These are phyloP conservation scores for Agrilus biguttatus DNA, from an alignment of 2,888 invertebrate genomes.

Conservation along the genomic window DNA sequence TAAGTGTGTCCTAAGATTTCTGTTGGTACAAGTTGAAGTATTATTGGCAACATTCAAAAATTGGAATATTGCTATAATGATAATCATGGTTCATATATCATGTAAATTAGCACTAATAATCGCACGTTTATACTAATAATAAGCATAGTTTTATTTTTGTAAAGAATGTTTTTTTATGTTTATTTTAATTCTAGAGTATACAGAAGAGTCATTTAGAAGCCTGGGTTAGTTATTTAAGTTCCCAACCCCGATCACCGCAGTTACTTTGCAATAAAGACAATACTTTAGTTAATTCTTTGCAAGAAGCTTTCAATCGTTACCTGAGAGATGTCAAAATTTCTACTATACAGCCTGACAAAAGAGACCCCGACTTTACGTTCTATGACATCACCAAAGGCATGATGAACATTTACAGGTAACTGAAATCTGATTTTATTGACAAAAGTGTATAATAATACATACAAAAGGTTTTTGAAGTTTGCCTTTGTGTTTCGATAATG, in stretches of 20 bases:
- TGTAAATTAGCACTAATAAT: no score
- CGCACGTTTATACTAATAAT: no score
- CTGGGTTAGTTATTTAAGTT: constrained; percentile 61
- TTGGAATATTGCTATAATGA: no score
- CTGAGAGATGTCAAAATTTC: constrained; percentile 61
- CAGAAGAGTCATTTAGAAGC: constrained; percentile 56
- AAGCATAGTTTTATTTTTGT: no score
- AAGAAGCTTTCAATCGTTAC: constrained; percentile 59
- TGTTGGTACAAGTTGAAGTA: no score
- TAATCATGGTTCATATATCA: no score
- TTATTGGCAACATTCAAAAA: no score
- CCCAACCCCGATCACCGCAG: constrained; percentile 63
- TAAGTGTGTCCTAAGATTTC: no score
- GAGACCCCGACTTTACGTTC: constrained; percentile 88
- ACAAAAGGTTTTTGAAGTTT: no score
- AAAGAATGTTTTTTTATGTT: neutral
- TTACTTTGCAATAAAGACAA: constrained; percentile 51
- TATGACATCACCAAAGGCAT: constrained; percentile 69
- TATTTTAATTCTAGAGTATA: constrained; percentile 44
- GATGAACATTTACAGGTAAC: constrained; percentile 77
- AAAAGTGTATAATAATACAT: neutral
- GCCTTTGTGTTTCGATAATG: no score
- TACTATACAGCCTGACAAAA: constrained; percentile 57
- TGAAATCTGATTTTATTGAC: neutral
- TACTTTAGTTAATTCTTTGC: constrained; percentile 52